A percentile compares a stretch with the other conserved stretches of the same genome.
Evolutionary conservation across 1,140 invertebrate species (phyloP).

Genomic region (Bombus waltoni): DNA sequence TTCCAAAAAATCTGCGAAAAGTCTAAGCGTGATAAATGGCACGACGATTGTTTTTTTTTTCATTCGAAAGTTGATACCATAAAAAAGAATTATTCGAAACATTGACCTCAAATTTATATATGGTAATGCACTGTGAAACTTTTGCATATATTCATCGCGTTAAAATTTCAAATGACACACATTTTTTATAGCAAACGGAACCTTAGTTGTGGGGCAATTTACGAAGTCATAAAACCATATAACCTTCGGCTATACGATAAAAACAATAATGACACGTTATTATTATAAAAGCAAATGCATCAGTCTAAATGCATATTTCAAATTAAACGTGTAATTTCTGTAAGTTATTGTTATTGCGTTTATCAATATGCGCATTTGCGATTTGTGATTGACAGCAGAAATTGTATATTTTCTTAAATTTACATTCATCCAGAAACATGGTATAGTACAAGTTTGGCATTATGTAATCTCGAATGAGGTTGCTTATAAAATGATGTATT

Average conservation of each 20-base stretch:
- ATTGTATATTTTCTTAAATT: too few relatives aligned
- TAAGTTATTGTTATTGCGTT: too few relatives aligned
- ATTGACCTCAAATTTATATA: background rate
- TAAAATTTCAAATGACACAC: slow-evolving; percentile 3
- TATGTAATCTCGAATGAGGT: too few relatives aligned
- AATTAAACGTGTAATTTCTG: background rate
- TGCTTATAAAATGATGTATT: too few relatives aligned
- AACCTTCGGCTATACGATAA: background rate
- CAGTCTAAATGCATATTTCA: background rate
- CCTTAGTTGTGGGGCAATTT: background rate
- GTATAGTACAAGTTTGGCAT: too few relatives aligned
- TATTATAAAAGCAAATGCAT: background rate
- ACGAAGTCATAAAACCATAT: background rate
- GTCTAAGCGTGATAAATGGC: too few relatives aligned
- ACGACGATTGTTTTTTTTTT: background rate
- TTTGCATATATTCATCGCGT: background rate
- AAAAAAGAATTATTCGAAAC: background rate
- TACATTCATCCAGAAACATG: too few relatives aligned
- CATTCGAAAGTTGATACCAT: background rate
- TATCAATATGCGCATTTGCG: too few relatives aligned
- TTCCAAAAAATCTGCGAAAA: too few relatives aligned
- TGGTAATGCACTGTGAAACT: background rate
- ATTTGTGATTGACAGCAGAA: too few relatives aligned
- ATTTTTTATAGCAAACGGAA: background rate
- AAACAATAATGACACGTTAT: background rate